phyloP scores from a whole-genome alignment of 2,797 vertebrate genomes.

The Gobio occitaniae region DNA sequence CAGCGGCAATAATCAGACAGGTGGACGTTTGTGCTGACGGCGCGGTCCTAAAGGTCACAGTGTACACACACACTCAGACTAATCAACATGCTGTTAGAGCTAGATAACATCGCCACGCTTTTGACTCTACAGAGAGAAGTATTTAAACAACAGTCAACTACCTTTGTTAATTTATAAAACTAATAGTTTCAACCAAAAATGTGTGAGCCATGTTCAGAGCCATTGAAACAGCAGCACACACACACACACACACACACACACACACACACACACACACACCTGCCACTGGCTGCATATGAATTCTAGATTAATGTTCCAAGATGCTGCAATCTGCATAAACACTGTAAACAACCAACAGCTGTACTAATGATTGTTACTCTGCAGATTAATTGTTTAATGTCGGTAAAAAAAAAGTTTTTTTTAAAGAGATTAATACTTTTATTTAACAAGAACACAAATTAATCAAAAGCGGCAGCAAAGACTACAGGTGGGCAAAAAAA shows the following conservation, averaged over 20 bases:
- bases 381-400: not conserved
- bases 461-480: not conserved
- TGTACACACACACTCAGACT: constrained; percentile 14
- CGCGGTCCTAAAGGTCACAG: constrained; percentile 29
- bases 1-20: constrained; percentile 33
- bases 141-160: not conserved
- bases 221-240: not conserved
- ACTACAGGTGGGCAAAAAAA: too few relatives aligned
- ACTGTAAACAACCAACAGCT: not conserved
- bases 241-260: not conserved
- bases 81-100: constrained; percentile 29
- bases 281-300: not conserved
- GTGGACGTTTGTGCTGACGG: constrained; percentile 38
- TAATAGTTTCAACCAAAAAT: not conserved
- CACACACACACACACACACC: not conserved
- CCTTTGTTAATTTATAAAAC: not conserved
- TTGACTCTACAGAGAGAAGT: not conserved
- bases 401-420: not conserved
- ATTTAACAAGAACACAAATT: too few relatives aligned
- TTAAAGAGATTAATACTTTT: too few relatives aligned
- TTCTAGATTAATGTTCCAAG: not conserved
- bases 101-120: not conserved
- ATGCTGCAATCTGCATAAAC: not conserved
- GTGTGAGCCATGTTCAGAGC: not conserved
- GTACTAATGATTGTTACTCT: not conserved